Base-by-base conservation (phyloP, 2,113 vertebrate species). In the Tiliqua scincoides region DNA sequence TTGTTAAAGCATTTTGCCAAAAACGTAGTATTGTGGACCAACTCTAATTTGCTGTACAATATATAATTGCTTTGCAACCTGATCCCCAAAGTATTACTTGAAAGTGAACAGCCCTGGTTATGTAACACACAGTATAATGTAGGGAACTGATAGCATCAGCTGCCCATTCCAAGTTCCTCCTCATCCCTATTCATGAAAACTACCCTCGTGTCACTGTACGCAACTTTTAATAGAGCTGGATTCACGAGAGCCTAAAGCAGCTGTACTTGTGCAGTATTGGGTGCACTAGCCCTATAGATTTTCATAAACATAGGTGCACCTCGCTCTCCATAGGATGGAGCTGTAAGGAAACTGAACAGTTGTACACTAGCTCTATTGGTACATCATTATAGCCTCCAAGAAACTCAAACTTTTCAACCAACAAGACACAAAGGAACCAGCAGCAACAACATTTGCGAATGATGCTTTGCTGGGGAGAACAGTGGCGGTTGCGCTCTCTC, bases 61-160 rank as follows among this genome's bases (percentile, higher is more conserved):
- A 82, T 54, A 82, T 68, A 71, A 27, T 2, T 37, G 72, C 43
- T 43, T 84, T 54, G 83, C 23, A 54, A 76, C 23, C 65, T 85
- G 74, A 77, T 57, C 61, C 74, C 54, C 18, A 76, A 76, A 67
- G 4, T 76, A 85, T 67, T 27, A 37, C 83, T 84, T 52, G n/a
- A n/a, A 67, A 65, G 23, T 18, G 37, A 52, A 52, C 59, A 65
- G 20, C n/a, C 54, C n/a, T 52, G 18, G 3, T 65, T 84, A 65
- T 84, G 30, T 52, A 84, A 75, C 59, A 32, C 75, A 20, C 82
- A 65, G 52, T 75, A n/a, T 67, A 70, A 57, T 70, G 43, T 82
- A n/a, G 30, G 40, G 40, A 68, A 82, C 11, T 32, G 61, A 70
- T 70, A 40, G 54, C 25, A 20, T 32, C 81, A 40, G n/a, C 67